Conservation (phyloP, 2,797 vertebrate genomes). For the Semaprochilodus insignis region DNA sequence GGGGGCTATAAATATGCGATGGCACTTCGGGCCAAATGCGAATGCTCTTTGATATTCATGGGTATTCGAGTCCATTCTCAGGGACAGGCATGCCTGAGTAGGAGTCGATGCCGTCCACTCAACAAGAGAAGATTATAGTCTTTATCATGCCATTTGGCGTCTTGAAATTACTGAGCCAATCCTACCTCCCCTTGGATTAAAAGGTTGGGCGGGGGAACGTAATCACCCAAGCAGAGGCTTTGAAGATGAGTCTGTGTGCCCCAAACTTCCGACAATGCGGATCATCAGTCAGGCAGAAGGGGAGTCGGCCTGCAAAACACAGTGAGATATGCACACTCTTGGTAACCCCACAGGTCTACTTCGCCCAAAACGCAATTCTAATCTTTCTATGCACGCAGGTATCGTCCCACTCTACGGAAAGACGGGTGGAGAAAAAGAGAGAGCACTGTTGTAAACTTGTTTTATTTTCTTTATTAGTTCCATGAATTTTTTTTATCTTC, state of each 20-base stretch:
- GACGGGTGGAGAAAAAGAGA: slow-evolving; percentile 16
- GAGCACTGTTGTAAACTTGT: not conserved
- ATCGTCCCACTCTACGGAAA: not conserved
- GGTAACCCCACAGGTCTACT: not conserved
- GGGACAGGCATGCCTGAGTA: slow-evolving; percentile 29
- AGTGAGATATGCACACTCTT: not conserved
- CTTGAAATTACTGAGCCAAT: slow-evolving; percentile 41
- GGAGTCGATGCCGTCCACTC: slow-evolving; percentile 32
- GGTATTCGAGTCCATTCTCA: slow-evolving; percentile 40
- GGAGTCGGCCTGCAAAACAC: not conserved
- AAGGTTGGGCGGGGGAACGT: slow-evolving; percentile 34
- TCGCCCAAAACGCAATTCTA: not conserved
- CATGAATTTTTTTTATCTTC: too few relatives aligned
- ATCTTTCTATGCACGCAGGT: not conserved
- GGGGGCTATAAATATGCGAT: slow-evolving; percentile 61
- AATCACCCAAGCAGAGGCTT: slow-evolving; percentile 40
- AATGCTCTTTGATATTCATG: slow-evolving; percentile 54
- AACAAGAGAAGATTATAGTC: slow-evolving; percentile 31
- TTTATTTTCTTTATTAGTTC: too few relatives aligned
- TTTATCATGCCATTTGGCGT: slow-evolving; percentile 38
- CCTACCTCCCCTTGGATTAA: slow-evolving; percentile 35
- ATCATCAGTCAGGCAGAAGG: not conserved
- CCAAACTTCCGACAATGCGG: slow-evolving; percentile 7
- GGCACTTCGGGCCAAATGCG: slow-evolving; percentile 53
- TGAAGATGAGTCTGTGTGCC: slow-evolving; percentile 18